Evolutionary conservation across 2,113 vertebrate genomes (phyloP).

Genomic region (Lamprologus callipterus): DNA sequence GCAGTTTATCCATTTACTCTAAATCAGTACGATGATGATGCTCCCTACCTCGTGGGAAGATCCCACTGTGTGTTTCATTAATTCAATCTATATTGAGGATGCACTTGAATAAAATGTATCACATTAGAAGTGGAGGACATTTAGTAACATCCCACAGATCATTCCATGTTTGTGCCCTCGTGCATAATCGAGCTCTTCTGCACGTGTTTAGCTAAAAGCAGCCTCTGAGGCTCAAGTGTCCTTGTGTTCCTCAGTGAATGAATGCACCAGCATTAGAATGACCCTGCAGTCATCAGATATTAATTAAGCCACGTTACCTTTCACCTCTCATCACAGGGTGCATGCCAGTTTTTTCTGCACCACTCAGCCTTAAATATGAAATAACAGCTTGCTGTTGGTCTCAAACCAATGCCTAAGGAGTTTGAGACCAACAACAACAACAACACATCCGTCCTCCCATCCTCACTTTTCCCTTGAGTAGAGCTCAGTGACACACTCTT

Average conservation of each 20-base stretch:
- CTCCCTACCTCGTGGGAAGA: neutral
- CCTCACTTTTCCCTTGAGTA: neutral
- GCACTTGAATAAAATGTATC: neutral
- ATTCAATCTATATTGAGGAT: neutral
- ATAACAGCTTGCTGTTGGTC: slow-evolving; percentile 2
- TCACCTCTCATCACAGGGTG: neutral
- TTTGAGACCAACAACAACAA: neutral
- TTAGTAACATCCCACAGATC: neutral
- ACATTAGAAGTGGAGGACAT: neutral
- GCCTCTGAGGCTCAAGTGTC: neutral
- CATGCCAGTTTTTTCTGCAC: neutral
- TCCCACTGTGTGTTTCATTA: too few relatives aligned
- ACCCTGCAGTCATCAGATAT: neutral
- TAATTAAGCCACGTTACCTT: neutral
- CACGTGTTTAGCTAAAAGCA: neutral
- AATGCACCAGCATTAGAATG: neutral
- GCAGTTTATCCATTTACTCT: neutral
- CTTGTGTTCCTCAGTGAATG: neutral
- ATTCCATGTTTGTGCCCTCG: neutral
- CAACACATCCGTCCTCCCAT: neutral
- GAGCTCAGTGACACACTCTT: neutral
- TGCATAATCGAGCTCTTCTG: neutral
- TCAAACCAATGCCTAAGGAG: neutral
- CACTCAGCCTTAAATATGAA: neutral
- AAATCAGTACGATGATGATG: neutral